phyloP scores from a whole-genome alignment of 2,113 vertebrate genomes.

The Taurulus bubalis region DNA sequence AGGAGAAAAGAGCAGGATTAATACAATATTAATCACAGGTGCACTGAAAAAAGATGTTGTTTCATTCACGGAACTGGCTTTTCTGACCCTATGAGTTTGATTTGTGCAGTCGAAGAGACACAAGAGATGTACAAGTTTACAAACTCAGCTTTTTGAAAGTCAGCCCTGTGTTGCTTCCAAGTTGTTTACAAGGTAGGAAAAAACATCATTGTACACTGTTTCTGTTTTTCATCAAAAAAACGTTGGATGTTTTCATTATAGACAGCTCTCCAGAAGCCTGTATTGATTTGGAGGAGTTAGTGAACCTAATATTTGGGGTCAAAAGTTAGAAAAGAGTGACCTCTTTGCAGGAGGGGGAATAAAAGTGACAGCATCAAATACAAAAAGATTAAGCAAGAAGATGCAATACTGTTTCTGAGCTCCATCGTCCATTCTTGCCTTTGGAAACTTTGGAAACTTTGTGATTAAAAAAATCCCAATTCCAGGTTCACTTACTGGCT shows the following conservation, averaged over 20 bases:
- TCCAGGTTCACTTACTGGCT: background rate
- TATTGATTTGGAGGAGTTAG: background rate
- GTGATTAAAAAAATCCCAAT: background rate
- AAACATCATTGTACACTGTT: background rate
- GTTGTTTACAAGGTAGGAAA: constrained; percentile 42
- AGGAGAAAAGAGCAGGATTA: constrained; percentile 44
- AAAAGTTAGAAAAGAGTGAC: background rate
- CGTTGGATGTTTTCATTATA: constrained; percentile 46
- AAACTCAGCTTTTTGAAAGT: constrained; percentile 50
- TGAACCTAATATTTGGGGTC: background rate
- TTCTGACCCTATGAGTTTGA: constrained; percentile 48
- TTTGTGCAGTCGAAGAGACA: constrained; percentile 25
- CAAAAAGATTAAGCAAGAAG: background rate
- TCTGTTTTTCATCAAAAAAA: constrained; percentile 1
- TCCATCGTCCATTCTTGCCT: background rate
- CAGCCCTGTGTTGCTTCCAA: constrained; percentile 17
- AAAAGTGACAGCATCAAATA: background rate
- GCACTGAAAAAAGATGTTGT: constrained; percentile 39
- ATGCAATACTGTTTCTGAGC: background rate
- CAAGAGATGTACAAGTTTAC: constrained; percentile 41
- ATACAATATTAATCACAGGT: constrained; percentile 57
- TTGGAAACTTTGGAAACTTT: background rate
- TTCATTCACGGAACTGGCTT: constrained; percentile 39
- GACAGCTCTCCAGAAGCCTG: constrained; percentile 24
- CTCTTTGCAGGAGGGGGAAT: background rate